phyloP scores from a whole-genome alignment of 2,888 invertebrate species.

The Apodemia zela region DNA sequence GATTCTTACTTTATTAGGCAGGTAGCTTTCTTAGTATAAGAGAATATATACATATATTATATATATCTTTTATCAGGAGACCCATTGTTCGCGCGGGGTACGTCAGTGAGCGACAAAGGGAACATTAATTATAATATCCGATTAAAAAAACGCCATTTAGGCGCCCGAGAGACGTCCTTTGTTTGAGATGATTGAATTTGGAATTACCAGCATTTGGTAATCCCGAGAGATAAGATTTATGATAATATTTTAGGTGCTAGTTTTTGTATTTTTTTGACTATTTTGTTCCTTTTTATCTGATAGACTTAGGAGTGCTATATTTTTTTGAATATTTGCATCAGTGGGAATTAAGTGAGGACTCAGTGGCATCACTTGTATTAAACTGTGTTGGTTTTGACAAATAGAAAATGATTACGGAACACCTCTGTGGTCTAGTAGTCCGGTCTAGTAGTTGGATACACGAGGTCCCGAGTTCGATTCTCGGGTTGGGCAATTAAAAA shows the following conservation, averaged over 20 bases:
- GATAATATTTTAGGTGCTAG: conserved; percentile 5
- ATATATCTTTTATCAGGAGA: conserved; percentile 78
- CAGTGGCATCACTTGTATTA: no score
- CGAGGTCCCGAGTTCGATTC: no score
- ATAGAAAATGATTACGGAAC: no score
- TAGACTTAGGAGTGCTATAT: no score
- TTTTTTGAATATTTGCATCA: no score
- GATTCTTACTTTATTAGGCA: conserved; percentile 75
- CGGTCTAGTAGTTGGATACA: no score
- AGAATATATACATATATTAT: conserved; percentile 76
- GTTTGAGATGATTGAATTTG: conserved; percentile 78
- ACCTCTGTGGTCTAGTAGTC: no score
- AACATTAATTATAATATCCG: conserved; percentile 82
- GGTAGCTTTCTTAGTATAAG: conserved; percentile 74
- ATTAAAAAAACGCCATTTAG: conserved; percentile 79
- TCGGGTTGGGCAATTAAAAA: no score
- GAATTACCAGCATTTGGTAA: conserved; percentile 71
- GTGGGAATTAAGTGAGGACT: no score
- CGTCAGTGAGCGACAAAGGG: conserved; percentile 80
- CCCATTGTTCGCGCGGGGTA: conserved; percentile 78
- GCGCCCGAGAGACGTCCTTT: conserved; percentile 70
- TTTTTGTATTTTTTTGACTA: neutral
- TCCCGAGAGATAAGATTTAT: conserved; percentile 44
- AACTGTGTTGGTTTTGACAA: no score
- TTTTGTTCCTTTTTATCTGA: neutral